Conservation (phyloP, 2,888 invertebrate species). For the Trachelus iudaicus region DNA sequence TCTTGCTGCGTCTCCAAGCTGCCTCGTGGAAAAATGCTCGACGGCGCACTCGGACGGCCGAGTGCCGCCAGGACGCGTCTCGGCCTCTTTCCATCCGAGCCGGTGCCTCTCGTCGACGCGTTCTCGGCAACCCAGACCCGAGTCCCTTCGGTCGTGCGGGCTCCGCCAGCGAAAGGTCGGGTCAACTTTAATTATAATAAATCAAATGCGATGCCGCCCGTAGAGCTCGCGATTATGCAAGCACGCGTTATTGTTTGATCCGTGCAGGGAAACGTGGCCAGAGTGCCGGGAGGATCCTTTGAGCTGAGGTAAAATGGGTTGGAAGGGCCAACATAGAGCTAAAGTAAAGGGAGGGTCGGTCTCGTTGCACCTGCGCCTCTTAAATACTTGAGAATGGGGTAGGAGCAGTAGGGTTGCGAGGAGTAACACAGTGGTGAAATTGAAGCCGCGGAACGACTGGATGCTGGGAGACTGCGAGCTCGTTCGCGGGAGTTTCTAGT, state of each 20-base stretch:
- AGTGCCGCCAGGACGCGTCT: constrained; percentile 22
- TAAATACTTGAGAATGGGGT: neutral
- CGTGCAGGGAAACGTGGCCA: constrained; percentile 27
- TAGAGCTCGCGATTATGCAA: constrained; percentile 34
- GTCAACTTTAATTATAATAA: constrained; percentile 62
- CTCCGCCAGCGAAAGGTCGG: constrained; percentile 55
- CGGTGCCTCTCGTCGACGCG: neutral
- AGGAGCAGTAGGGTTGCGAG: neutral
- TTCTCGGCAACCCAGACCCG: neutral
- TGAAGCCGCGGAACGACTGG: neutral
- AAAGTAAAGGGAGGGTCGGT: neutral
- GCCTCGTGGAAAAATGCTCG: neutral
- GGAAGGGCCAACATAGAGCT: neutral
- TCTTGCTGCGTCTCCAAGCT: neutral
- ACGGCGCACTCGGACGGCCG: constrained; percentile 22
- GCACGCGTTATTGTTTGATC: constrained; percentile 48
- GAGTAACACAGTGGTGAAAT: neutral
- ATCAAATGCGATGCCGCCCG: constrained; percentile 53
- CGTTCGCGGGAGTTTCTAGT: neutral
- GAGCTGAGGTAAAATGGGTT: neutral
- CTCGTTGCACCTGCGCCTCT: neutral
- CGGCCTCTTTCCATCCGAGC: constrained; percentile 4
- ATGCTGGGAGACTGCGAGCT: neutral
- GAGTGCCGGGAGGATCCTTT: neutral
- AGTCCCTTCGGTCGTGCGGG: constrained; percentile 23